Conservation (phyloP, 2,888 invertebrate species). For the Acrobasis repandana region DNA sequence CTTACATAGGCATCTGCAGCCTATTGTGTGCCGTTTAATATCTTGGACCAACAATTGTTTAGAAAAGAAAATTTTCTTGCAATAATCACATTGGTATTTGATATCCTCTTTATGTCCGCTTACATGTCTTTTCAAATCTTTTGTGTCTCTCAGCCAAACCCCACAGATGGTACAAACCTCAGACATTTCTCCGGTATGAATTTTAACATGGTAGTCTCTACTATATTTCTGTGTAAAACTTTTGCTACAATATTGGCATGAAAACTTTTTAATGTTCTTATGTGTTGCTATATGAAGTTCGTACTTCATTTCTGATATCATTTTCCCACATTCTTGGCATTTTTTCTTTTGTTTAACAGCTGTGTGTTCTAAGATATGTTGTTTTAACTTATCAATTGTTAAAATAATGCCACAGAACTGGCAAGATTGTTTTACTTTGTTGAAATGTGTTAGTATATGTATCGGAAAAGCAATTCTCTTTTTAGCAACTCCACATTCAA, state of each 20-base stretch:
- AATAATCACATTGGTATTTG: constrained; percentile 16
- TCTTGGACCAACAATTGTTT: not conserved
- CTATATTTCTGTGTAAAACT: not conserved
- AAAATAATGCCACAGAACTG: not conserved
- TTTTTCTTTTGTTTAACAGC: not conserved
- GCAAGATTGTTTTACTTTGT: not conserved
- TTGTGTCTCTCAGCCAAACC: not conserved
- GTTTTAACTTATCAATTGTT: not conserved
- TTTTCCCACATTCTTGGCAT: constrained; percentile 1
- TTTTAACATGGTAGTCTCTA: not conserved
- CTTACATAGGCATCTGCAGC: not conserved
- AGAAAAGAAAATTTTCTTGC: not conserved
- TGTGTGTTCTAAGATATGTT: not conserved
- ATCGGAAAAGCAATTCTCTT: not conserved
- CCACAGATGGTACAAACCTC: not conserved
- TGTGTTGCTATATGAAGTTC: not conserved
- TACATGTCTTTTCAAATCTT: not conserved
- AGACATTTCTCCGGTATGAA: not conserved
- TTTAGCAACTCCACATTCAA: constrained; percentile 5
- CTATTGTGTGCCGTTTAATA: not conserved
- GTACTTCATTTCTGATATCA: not conserved
- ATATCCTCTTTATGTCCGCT: not conserved
- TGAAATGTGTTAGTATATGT: constrained; percentile 12
- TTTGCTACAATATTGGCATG: not conserved
- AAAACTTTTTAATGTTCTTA: not conserved